phyloP scores from a whole-genome alignment of 2,113 vertebrate species.

The Argyrosomus japonicus region DNA sequence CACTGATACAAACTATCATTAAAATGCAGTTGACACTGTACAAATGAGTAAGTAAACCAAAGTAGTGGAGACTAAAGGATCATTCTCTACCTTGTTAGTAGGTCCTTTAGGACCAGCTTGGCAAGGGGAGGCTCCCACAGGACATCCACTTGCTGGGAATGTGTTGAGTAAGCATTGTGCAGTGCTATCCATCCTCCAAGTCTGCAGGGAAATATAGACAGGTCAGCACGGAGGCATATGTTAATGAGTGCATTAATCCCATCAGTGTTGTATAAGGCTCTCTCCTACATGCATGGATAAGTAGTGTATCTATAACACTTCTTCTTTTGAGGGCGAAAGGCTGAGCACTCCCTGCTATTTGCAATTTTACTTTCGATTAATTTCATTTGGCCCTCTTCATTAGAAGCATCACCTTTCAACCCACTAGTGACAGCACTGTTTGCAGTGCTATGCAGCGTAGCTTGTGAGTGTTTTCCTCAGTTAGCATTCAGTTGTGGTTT shows the following conservation, averaged over 20 bases:
- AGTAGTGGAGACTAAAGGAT: not conserved
- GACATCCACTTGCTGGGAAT: constrained; percentile 74
- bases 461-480: not conserved
- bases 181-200: constrained; percentile 83
- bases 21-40: not conserved
- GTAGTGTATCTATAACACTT: not conserved
- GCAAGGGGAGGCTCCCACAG: constrained; percentile 73
- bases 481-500: constrained; percentile 21
- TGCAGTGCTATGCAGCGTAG: not conserved
- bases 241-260: constrained; percentile 13
- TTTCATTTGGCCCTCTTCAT: not conserved
- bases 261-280: constrained; percentile 1
- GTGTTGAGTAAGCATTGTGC: constrained; percentile 86
- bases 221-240: constrained; percentile 24
- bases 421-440: not conserved
- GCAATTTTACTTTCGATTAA: too few species aligned
- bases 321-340: not conserved
- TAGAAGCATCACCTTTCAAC: not conserved
- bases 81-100: constrained; percentile 85
- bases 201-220: constrained; percentile 79
- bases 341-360: constrained; percentile 1
- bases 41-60: not conserved
- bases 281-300: not conserved
- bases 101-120: constrained; percentile 84
- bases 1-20: constrained; percentile 1